Evolutionary conservation across 2,888 invertebrate genomes (phyloP).

Genomic region (Sinopyrophorus schimmeli): DNA sequence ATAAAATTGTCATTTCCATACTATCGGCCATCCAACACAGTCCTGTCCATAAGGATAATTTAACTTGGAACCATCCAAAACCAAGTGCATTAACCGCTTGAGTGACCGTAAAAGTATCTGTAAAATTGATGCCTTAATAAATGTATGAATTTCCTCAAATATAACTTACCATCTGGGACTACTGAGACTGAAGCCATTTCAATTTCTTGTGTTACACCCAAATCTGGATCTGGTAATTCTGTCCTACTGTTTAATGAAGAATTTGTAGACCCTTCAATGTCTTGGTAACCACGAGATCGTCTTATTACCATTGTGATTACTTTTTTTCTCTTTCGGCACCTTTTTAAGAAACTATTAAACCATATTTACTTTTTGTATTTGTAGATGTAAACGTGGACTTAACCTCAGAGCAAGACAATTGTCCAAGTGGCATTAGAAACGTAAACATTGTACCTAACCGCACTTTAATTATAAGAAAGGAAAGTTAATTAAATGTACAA

Average conservation of each 20-base stretch:
- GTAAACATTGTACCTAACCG: too few relatives aligned
- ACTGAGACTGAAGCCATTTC: constrained; percentile 81
- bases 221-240: constrained; percentile 58
- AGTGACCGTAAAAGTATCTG: constrained; percentile 84
- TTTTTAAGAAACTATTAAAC: background rate
- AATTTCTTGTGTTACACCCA: constrained; percentile 62
- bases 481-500: too few relatives aligned
- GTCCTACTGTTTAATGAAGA: constrained; percentile 47
- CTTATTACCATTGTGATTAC: constrained; percentile 54
- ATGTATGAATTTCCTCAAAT: background rate
- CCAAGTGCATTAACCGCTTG: constrained; percentile 86
- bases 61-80: constrained; percentile 89
- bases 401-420: constrained; percentile 10
- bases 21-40: constrained; percentile 97
- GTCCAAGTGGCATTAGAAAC: too few relatives aligned
- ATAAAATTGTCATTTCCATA: constrained; percentile 97
- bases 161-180: constrained; percentile 73
- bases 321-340: background rate
- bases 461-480: too few relatives aligned
- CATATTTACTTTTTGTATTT: background rate
- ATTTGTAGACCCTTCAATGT: constrained; percentile 60
- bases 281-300: constrained; percentile 65
- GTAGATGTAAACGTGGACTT: constrained; percentile 10
- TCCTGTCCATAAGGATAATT: constrained; percentile 81
- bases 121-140: constrained; percentile 37